These are phyloP conservation scores for Euzophera pinguis DNA, from an alignment of 2,888 invertebrate species.

Conservation along the genomic window DNA sequence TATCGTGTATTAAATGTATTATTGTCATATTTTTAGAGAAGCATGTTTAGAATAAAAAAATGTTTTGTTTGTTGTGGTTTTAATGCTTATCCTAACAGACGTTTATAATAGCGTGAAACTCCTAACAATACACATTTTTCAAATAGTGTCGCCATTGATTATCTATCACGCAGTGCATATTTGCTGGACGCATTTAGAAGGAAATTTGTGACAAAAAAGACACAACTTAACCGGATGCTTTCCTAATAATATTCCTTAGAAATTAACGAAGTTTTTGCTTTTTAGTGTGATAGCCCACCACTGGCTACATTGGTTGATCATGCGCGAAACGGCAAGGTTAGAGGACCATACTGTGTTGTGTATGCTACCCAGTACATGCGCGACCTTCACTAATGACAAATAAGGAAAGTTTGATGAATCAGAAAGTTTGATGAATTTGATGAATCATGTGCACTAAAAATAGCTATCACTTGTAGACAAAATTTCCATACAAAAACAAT, in stretches of 20 bases:
- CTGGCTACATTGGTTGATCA: too few relatives aligned
- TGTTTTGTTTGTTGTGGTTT: constrained; percentile 78
- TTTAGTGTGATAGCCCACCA: constrained; percentile 36
- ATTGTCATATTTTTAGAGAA: constrained; percentile 46
- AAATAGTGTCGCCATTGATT: background rate
- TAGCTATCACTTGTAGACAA: background rate
- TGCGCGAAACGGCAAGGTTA: too few relatives aligned
- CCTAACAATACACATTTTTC: background rate
- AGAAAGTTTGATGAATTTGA: background rate
- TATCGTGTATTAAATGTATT: constrained; percentile 47
- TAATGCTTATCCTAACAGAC: constrained; percentile 65
- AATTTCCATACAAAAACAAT: background rate
- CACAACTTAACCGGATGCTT: too few relatives aligned
- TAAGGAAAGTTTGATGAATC: background rate
- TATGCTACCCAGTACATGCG: background rate
- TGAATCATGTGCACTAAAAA: background rate
- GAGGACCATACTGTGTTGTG: background rate
- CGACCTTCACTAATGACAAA: background rate
- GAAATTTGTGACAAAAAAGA: background rate
- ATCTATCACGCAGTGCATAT: too few relatives aligned
- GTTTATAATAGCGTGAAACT: constrained; percentile 21
- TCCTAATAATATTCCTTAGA: constrained; percentile 5
- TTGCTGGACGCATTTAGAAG: background rate
- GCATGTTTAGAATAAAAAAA: constrained; percentile 73
- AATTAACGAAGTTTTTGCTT: constrained; percentile 17